phyloP scores from a whole-genome alignment of 2,113 vertebrate species.

The Lasiurus cinereus region DNA sequence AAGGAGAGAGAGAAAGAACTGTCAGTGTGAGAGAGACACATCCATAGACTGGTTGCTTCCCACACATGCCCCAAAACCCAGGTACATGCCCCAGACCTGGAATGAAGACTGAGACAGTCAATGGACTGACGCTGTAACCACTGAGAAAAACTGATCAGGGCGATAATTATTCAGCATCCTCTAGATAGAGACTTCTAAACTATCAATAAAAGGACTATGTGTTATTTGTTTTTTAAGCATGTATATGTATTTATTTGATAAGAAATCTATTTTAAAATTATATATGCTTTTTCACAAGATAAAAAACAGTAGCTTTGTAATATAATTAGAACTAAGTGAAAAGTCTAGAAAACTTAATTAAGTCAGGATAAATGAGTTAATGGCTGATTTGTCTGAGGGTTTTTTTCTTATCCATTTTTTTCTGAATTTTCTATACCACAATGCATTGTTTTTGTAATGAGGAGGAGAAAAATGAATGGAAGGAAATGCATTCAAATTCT shows the following conservation, averaged over 20 bases:
- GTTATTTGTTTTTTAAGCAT: constrained; percentile 16
- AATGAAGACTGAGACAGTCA: no score
- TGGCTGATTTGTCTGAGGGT: background rate
- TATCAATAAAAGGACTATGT: background rate
- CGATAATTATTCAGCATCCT: background rate
- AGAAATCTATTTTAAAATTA: background rate
- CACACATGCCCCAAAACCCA: no score
- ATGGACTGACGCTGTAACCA: no score
- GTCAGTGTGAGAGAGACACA: no score
- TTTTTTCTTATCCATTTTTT: background rate
- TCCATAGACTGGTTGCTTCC: no score
- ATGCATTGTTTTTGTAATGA: background rate
- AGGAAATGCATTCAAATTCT: constrained; percentile 53
- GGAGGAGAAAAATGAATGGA: background rate
- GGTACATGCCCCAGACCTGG: no score
- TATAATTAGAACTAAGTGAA: constrained; percentile 23
- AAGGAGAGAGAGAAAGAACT: no score
- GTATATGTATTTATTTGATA: background rate
- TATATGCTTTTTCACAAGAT: background rate
- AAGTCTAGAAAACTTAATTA: background rate
- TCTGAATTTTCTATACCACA: constrained; percentile 32
- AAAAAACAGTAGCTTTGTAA: background rate
- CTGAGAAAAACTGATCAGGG: no score
- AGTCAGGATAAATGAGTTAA: constrained; percentile 23
- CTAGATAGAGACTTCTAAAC: background rate